Evolutionary conservation across 2,113 vertebrate genomes (phyloP).

Genomic region (Chamaea fasciata): DNA sequence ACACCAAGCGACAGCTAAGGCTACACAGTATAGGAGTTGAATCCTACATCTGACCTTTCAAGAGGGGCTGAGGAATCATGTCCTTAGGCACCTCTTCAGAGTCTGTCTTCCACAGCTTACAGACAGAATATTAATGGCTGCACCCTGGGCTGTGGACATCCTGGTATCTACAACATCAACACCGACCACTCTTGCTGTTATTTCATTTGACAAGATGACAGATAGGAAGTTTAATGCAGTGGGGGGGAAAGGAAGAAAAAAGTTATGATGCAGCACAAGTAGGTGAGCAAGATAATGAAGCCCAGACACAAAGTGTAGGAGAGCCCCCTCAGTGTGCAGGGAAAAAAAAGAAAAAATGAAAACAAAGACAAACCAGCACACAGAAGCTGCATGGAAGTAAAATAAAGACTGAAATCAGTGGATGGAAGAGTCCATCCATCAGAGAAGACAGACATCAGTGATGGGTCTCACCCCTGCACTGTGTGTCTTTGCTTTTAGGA

Average conservation of each 20-base stretch:
- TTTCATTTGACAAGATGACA: background rate
- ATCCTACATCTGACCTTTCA: background rate
- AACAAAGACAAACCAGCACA: background rate
- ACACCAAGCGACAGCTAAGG: background rate
- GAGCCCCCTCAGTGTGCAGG: rapidly evolving
- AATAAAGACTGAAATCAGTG: background rate
- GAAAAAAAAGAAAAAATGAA: background rate
- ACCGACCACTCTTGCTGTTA: background rate
- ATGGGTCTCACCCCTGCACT: background rate
- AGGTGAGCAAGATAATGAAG: background rate
- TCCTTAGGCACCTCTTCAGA: background rate
- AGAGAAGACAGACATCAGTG: background rate
- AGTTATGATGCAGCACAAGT: background rate
- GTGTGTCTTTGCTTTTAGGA: background rate
- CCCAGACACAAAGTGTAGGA: background rate
- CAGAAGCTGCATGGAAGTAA: background rate
- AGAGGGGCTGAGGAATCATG: background rate
- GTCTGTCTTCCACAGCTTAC: background rate
- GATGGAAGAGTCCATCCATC: background rate
- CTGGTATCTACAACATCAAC: background rate
- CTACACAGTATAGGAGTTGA: background rate
- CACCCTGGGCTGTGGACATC: background rate
- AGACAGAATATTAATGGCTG: background rate
- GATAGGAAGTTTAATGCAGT: background rate
- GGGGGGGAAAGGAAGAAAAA: background rate